Percentiles rank a stretch among this genome's conserved stretches.
These are phyloP conservation scores for Stegostoma tigrinum DNA, from an alignment of 2,113 vertebrate species.

Conservation along the genomic window DNA sequence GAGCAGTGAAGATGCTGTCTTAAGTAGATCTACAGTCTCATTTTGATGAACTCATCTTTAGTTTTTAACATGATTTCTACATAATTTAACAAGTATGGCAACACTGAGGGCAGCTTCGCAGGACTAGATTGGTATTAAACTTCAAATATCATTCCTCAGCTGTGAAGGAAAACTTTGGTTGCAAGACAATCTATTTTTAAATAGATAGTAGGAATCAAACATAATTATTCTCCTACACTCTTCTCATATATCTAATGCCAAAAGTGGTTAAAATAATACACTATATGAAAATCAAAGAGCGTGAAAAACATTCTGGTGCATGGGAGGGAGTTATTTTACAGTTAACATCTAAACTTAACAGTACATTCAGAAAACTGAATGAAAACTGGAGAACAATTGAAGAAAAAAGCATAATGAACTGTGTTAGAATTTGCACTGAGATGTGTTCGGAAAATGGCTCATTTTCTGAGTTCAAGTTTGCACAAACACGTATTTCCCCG, in stretches of 20 bases:
- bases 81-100: conserved; percentile 27
- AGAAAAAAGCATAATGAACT: not conserved
- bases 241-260: not conserved
- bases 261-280: not conserved
- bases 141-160: not conserved
- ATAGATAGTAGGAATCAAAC: not conserved
- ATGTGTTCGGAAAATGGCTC: not conserved
- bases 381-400: not conserved
- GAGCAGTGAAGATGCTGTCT: conserved; percentile 17
- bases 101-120: not conserved
- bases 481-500: not conserved
- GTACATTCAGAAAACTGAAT: not conserved
- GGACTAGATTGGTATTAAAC: not conserved
- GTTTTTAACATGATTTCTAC: conserved; percentile 19
- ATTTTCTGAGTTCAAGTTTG: not conserved
- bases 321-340: not conserved
- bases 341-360: not conserved
- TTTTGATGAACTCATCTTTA: conserved; percentile 11
- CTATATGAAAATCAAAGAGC: not conserved
- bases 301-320: not conserved
- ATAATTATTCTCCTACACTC: not conserved
- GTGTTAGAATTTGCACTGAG: not conserved
- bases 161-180: not conserved
- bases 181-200: not conserved
- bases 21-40: conserved; percentile 25